Evolutionary conservation across 2,888 invertebrate species (phyloP), one percentile per base, ranked within the genome.

Genomic region (Patella depressa): DNA sequence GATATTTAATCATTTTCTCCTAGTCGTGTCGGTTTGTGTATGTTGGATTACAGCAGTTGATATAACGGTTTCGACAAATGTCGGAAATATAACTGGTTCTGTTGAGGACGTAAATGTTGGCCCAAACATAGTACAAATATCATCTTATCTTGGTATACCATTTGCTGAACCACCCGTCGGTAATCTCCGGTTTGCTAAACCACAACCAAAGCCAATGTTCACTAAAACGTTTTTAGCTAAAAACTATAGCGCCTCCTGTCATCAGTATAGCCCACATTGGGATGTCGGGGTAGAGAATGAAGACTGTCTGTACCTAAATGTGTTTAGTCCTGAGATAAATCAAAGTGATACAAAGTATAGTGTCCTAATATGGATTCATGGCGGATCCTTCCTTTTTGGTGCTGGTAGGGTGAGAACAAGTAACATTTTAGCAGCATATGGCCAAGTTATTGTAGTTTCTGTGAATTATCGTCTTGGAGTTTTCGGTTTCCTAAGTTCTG

Each of bases 401-500:
- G 81, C 83, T 34, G 69, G 73, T 2, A 57, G 54, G 4, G 45
- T 34, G 19, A 54, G 54, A 15, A 79, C 79, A 69, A 71, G 73
- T 15, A 71, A 65, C 2, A 29, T 34, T 3, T 70, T 81, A 53
- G 71, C 75, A 15, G 80, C 82, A 11, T 81, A 78, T 76, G 81
- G 81, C 12, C 78, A 85, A 29, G 81, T 85, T 0, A 79, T 86
- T n/a, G 81, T 86, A 3, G 83, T 85, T 1, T 85, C 85, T 5
- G 78, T 85, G 3, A 86, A 88, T 72, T 86, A 87, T 73, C 78
- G 88, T 55, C 71, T 88, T 3, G 82, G 83, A 1, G 74, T 83
- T 2, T 78, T 88, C 11, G 88, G 88, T 29, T 89, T 88, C 78
- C 77, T 89, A 65, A 81, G 83, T 24, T 81, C 85, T 4, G 80